phyloP scores from a whole-genome alignment of 2,888 invertebrate genomes.

The Ormyrus nitidulus region DNA sequence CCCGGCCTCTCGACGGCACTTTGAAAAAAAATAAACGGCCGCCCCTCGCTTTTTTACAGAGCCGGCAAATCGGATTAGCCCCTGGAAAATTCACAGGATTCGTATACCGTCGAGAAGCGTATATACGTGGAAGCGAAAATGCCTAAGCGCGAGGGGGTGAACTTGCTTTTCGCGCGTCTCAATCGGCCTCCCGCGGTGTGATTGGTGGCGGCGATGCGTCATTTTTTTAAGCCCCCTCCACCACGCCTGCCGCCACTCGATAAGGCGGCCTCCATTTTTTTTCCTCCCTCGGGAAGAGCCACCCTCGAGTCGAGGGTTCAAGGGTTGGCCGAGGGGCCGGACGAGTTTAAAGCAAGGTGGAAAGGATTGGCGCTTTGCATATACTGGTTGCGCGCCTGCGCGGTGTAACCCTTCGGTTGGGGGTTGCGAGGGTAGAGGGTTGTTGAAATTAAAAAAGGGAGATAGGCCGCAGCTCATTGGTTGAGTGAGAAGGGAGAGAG shows the following conservation, averaged over 20 bases:
- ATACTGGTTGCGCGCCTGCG: slow-evolving; percentile 63
- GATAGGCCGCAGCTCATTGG: slow-evolving; percentile 28
- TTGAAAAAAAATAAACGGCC: neutral
- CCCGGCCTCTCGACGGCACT: neutral
- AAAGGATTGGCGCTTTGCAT: slow-evolving; percentile 65
- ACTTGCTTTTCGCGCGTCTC: slow-evolving; percentile 59
- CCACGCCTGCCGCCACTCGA: slow-evolving; percentile 65
- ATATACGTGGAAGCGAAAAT: slow-evolving; percentile 46
- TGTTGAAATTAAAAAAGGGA: slow-evolving; percentile 61
- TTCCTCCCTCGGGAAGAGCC: neutral
- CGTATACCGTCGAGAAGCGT: slow-evolving; percentile 7
- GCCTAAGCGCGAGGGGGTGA: neutral
- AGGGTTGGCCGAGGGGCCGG: slow-evolving; percentile 14
- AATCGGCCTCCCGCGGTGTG: slow-evolving; percentile 69
- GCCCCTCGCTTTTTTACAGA: neutral
- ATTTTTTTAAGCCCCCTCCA: slow-evolving; percentile 70
- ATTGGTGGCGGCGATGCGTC: slow-evolving; percentile 71
- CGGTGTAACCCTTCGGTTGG: slow-evolving; percentile 36
- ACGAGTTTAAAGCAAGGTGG: slow-evolving; percentile 9
- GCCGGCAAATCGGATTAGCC: slow-evolving; percentile 49
- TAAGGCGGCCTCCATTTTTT: slow-evolving; percentile 60
- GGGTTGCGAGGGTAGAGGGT: slow-evolving; percentile 19
- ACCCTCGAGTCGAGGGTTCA: slow-evolving; percentile 13
- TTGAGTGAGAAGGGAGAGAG: neutral
- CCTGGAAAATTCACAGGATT: slow-evolving; percentile 35